Evolutionary conservation across 2,113 vertebrate species (phyloP), one percentile per base, ranked within the genome.

Genomic region (Semnornis frantzii): DNA sequence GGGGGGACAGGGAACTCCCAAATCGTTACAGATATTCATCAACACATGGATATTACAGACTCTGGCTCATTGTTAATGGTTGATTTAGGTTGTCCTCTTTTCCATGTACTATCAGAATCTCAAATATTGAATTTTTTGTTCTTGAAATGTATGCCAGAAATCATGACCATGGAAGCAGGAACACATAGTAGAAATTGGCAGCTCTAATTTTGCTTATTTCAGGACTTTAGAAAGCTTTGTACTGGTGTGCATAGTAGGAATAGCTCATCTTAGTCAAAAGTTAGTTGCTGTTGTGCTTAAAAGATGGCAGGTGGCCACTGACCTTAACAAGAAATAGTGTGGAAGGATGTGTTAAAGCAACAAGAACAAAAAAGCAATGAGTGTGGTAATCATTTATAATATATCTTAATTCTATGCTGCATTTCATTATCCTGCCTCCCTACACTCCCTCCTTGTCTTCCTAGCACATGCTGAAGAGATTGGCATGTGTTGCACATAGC

Each of bases 401-500:
- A 30, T 46, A 17, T 71, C 50, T 73, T 94, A 69, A 68, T 82
- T 93, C 62, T 69, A 70, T 30, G 82, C 72, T 77, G 11, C 17
- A 28, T 82, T 70, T 80, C 65, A 77, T 94, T 77, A 9, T 73
- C 76, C 31, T 90, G 44, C 54, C 82, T 85, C 46, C n/a, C 20
- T 85, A 27, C 27, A 34, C 16, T 39, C 33, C 33, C 85, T 30
- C 59, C 58, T 68, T 73, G 37, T 60, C 58, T 90, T 88, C 72
- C 57, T 64, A 88, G 46, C 0, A 0, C 73, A 70, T 59, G 66
- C 34, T 63, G 70, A 93, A 90, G 52, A 93, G 85, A 87, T 42
- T 94, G 95, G 92, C 90, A 79, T 57, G 48, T 77, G 73, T 46
- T 92, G 24, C 62, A 27, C 44, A 27, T 2, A 90, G 70, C 97